Evolutionary conservation across 92 coral and sea anemone genomes (phyloP).

Genomic region (Chrysogorgia sp.): DNA sequence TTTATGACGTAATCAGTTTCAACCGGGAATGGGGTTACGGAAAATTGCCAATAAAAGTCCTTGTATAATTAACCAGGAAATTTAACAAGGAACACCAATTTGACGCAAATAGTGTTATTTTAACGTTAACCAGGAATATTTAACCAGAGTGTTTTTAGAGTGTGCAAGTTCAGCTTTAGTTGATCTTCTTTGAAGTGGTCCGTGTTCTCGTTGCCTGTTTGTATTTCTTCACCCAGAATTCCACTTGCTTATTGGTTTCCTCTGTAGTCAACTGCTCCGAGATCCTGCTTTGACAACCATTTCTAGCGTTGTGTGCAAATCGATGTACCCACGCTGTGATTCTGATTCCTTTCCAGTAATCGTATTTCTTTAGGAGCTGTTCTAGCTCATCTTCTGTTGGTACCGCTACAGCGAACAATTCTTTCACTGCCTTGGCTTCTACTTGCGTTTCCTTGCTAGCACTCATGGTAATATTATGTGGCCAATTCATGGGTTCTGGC

Average conservation of each 20-base stretch:
- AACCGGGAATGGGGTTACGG: too few species aligned
- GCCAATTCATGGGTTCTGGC: conserved; percentile 62
- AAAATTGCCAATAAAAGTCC: too few species aligned
- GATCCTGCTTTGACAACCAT: conserved; percentile 11
- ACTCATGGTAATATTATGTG: conserved; percentile 55
- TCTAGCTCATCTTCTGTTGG: conserved; percentile 49
- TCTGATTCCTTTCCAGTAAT: conserved; percentile 43
- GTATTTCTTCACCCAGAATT: conserved; percentile 41
- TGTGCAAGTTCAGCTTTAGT: conserved; percentile 46
- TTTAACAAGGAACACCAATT: too few species aligned
- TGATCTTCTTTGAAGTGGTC: conserved; percentile 50
- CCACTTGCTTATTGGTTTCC: conserved; percentile 32
- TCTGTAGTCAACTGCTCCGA: conserved; percentile 47
- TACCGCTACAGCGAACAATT: conserved; percentile 68
- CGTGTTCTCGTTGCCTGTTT: conserved; percentile 15
- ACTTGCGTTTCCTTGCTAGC: conserved; percentile 61
- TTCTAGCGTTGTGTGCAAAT: conserved; percentile 25
- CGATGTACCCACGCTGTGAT: conserved; percentile 30
- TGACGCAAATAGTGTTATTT: too few species aligned
- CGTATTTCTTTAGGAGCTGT: conserved; percentile 39
- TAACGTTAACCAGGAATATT: too few species aligned
- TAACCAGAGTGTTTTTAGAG: too few species aligned
- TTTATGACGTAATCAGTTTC: too few species aligned
- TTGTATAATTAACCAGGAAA: too few species aligned
- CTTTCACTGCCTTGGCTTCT: conserved; percentile 61